Evolutionary conservation across 2,888 invertebrate species (phyloP).

Genomic region (Eristalis pertinax): DNA sequence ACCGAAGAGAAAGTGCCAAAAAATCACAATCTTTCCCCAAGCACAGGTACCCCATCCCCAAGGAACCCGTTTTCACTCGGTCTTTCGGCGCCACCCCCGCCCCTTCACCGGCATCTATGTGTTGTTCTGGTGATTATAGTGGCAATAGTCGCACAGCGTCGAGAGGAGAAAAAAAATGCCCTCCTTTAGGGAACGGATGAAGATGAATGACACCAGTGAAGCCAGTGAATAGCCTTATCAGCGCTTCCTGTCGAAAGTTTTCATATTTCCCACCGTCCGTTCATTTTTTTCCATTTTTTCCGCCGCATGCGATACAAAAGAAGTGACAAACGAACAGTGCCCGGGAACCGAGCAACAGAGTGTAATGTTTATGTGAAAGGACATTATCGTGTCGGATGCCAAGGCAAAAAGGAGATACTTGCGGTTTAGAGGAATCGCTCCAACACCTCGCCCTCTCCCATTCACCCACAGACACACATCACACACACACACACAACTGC

Average conservation of each 20-base stretch:
- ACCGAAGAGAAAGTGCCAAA: neutral
- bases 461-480: neutral
- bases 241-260: conserved; percentile 81
- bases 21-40: neutral
- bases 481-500: conserved; percentile 14
- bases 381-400: conserved; percentile 65
- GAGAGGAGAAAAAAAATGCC: conserved; percentile 19
- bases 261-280: conserved; percentile 77
- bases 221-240: conserved; percentile 79
- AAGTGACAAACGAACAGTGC: conserved; percentile 54
- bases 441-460: neutral
- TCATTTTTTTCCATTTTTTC: conserved; percentile 43
- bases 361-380: conserved; percentile 65
- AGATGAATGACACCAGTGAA: conserved; percentile 73
- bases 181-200: conserved; percentile 55
- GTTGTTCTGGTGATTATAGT: conserved; percentile 64
- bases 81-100: conserved; percentile 11
- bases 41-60: conserved; percentile 12
- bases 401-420: conserved; percentile 25
- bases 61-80: conserved; percentile 51
- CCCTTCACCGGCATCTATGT: conserved; percentile 14
- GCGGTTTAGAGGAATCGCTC: conserved; percentile 24
- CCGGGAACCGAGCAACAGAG: conserved; percentile 52
- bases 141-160: conserved; percentile 44
- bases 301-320: conserved; percentile 56